Evolutionary conservation across 1,140 invertebrate species (phyloP).

Genomic region (Schlechtendalia chinensis): DNA sequence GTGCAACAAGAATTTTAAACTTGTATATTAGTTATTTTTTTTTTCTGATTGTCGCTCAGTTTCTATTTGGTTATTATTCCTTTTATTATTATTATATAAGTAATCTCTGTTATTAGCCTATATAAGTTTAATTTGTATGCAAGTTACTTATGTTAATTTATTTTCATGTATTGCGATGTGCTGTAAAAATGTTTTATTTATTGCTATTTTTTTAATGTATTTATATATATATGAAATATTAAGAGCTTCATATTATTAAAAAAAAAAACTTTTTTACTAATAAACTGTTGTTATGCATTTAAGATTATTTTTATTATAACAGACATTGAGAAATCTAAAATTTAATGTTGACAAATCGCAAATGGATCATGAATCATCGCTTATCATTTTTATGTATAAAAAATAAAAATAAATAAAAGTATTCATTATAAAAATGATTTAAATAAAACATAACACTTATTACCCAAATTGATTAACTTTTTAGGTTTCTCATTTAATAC

Average conservation of each 20-base stretch:
- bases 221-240: constrained; percentile 23
- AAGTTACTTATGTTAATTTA: constrained; percentile 47
- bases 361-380: too few relatives aligned
- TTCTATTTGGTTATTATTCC: constrained; percentile 38
- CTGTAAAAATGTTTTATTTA: constrained; percentile 46
- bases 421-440: too few relatives aligned
- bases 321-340: not conserved
- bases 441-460: too few relatives aligned
- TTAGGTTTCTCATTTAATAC: too few relatives aligned
- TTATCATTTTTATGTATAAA: too few relatives aligned
- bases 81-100: not conserved
- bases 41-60: constrained; percentile 22
- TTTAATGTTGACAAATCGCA: not conserved
- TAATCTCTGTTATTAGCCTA: constrained; percentile 32
- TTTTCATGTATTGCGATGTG: constrained; percentile 30
- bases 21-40: constrained; percentile 12
- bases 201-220: constrained; percentile 48
- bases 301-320: not conserved
- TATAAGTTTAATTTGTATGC: constrained; percentile 26
- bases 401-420: too few relatives aligned
- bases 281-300: constrained; percentile 5
- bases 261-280: constrained; percentile 21
- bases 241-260: constrained; percentile 47
- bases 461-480: too few relatives aligned
- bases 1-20: constrained; percentile 30